Evolutionary conservation across 2,888 invertebrate species (phyloP), one percentile per base, ranked within the genome.

Genomic region (Erannis defoliaria): DNA sequence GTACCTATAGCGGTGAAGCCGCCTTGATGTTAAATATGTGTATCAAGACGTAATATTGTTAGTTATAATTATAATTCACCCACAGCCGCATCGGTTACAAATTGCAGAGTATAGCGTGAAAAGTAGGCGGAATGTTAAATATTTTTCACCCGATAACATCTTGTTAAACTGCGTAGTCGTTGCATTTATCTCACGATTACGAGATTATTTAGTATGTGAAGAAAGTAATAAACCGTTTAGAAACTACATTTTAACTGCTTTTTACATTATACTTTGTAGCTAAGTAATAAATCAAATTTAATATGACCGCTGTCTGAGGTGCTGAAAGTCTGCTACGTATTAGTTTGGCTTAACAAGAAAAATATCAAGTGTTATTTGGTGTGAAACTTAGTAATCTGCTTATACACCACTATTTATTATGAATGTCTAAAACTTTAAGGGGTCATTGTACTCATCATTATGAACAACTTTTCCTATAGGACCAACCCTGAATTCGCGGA

Each of bases 61-160:
- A n/a, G n/a, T n/a, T n/a, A n/a, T 16, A 45, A 4, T 29, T 45
- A 10, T 19, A 29, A 45, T 16, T 21, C n/a, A 21, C 40, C 3
- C 8, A 43, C n/a, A 14, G 23, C 35, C 23, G 23, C 37, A 26
- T 40, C 37, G 26, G 18, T 42, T 37, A 54, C 18, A 54, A 60
- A 49, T 42, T 26, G 10, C 35, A 42, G 23, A 45, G 31, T 51
- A 50, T 49, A 26, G 16, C 16, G 46, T 56, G 50, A 51, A 53
- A 62, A 62, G 48, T 54, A 40, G 50, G 55, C 19, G 45, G 46
- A 46, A 51, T 62, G 60, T 53, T 53, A 61, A 45, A 53, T 46
- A 48, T 57, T 38, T 62, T 49, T 46, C 62, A 19, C 43, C 35
- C 18, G 62, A 62, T 62, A 43, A 14, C 37, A 62, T 62, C 57